Evolutionary conservation across 2,888 invertebrate species (phyloP).

Genomic region (Tipula vernalis): DNA sequence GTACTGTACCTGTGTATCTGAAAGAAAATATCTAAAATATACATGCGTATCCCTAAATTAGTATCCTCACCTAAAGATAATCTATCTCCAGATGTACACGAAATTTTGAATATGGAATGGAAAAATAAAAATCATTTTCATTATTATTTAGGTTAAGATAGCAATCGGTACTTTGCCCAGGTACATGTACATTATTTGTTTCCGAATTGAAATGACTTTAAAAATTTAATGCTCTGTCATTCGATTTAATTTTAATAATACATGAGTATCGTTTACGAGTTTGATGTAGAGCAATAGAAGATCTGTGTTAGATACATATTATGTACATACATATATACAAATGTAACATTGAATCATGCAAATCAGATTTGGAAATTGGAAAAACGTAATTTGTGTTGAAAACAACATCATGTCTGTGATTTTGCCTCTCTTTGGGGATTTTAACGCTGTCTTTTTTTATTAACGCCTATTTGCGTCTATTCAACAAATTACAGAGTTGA

Average conservation of each 20-base stretch:
- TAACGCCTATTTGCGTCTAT: not conserved
- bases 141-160: too few species aligned
- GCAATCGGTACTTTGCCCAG: too few species aligned
- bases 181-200: too few species aligned
- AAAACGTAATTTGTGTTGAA: not conserved
- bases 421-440: not conserved
- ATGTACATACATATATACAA: too few species aligned
- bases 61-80: too few species aligned
- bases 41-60: too few species aligned
- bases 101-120: too few species aligned
- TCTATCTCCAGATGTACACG: too few species aligned
- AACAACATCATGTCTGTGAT: not conserved
- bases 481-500: too few species aligned
- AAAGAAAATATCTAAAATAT: too few species aligned
- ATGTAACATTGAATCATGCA: not conserved
- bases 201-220: not conserved
- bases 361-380: not conserved
- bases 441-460: not conserved
- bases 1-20: too few species aligned
- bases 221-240: not conserved
- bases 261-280: not conserved
- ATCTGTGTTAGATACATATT: not conserved
- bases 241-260: not conserved
- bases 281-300: not conserved
- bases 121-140: too few species aligned